Base-by-base conservation (phyloP, 2,888 invertebrate species). In the Agrochola litura region DNA sequence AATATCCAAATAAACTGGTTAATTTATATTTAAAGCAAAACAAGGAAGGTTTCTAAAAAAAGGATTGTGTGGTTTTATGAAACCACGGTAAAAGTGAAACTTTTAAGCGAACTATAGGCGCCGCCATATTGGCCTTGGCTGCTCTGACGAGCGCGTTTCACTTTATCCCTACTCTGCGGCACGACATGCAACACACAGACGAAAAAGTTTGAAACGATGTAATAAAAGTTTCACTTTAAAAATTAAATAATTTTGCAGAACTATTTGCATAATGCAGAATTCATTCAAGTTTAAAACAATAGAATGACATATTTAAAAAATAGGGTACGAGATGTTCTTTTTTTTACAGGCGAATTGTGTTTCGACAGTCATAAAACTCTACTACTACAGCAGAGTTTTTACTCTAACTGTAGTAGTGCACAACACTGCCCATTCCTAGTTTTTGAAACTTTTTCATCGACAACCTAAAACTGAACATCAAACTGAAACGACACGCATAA, bases 401-500 rank as follows among this genome's bases (percentile, higher is more conserved):
- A n/a, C 16, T 16, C 16, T 10, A 37, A 68, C 37, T 37, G 2
- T 19, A 66, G 2, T 19, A 66, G 10, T 4, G 3, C 37, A 68
- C 37, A 8, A 37, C 6, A 37, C 37, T 56, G 14, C 0, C 49
- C 9, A 30, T 52, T 67, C 14, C 66, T 49, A 41, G 37, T 56
- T 56, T 68, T 68, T 19, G 0, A 56, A 58, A 41, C 30, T 56
- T 63, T 73, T 60, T 12, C 61, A 82, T 46, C 19, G 4, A 49
- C 54, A 68, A 64, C 10, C 65, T n/a, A 65, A 46, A 66, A 56
- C 25, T 54, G 63, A 77, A 49, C 65, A 64, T 71, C 64, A 64
- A 25, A 61, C n/a, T 66, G 14, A 73, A 61, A 58, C 60, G 58
- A 61, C 75, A 86, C 74, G 76, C 87, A 68, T 87, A 81, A 84